Evolutionary conservation across 2,888 invertebrate species (phyloP).

Genomic region (Lacanobia oleracea): DNA sequence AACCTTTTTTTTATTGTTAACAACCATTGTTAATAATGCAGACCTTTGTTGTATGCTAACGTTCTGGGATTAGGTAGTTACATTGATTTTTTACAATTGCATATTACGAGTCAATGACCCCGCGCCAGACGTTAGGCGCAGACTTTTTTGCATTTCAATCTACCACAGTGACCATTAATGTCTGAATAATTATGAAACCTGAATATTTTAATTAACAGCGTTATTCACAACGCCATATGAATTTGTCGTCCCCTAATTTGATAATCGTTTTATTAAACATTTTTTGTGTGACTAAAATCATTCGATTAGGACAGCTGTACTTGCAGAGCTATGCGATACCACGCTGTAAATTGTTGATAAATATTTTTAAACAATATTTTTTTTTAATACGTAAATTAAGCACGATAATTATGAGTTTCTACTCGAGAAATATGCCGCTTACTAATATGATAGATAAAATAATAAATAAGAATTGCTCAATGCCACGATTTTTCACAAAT

Average conservation of each 20-base stretch:
- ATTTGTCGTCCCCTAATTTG: constrained; percentile 39
- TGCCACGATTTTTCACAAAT: constrained; percentile 17
- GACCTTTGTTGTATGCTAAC: constrained; percentile 71
- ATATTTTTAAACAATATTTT: neutral
- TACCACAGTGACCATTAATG: constrained; percentile 53
- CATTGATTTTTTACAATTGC: constrained; percentile 74
- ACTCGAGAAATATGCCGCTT: neutral
- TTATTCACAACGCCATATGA: constrained; percentile 29
- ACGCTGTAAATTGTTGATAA: constrained; percentile 17
- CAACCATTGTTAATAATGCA: constrained; percentile 73
- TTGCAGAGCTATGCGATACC: constrained; percentile 19
- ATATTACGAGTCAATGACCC: constrained; percentile 66
- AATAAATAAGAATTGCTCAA: constrained; percentile 20
- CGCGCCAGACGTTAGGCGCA: constrained; percentile 45
- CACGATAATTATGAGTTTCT: neutral
- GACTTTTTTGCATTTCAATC: constrained; percentile 58
- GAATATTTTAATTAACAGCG: constrained; percentile 53
- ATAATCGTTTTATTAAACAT: constrained; percentile 27
- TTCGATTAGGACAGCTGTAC: constrained; percentile 6
- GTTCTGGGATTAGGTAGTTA: constrained; percentile 68
- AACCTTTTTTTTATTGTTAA: constrained; percentile 73
- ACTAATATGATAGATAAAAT: constrained; percentile 26
- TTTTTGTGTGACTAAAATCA: constrained; percentile 25
- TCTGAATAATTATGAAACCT: constrained; percentile 57
- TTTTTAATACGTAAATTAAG: neutral